These are phyloP conservation scores for Leuctra nigra DNA, from an alignment of 2,888 invertebrate species.

Conservation along the genomic window DNA sequence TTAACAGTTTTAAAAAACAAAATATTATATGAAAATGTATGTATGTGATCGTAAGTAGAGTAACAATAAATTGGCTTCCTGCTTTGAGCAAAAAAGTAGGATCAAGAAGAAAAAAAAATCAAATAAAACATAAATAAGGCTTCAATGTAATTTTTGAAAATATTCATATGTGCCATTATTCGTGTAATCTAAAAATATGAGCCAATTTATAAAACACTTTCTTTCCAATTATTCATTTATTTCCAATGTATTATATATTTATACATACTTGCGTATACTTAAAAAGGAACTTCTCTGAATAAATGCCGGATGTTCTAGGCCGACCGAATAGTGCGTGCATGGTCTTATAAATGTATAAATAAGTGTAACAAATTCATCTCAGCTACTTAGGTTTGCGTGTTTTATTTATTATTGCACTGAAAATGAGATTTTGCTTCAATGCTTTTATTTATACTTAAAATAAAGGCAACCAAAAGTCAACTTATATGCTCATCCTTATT, in stretches of 20 bases:
- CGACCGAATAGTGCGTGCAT: constrained; percentile 9
- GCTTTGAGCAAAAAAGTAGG: background rate
- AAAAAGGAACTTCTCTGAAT: no score
- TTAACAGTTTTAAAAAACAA: no score
- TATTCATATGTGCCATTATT: constrained; percentile 18
- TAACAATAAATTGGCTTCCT: background rate
- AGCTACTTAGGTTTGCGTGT: background rate
- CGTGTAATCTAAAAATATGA: background rate
- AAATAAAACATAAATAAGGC: background rate
- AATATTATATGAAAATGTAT: background rate
- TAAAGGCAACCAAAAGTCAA: no score
- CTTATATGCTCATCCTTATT: no score
- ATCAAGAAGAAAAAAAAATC: background rate
- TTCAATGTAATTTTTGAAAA: constrained; percentile 5
- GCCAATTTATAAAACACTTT: background rate
- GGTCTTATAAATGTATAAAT: constrained; percentile 17
- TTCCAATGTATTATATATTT: constrained; percentile 8
- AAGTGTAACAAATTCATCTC: background rate
- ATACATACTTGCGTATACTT: constrained; percentile 17
- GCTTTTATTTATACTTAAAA: no score
- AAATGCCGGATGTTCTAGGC: no score
- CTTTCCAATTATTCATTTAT: constrained; percentile 1
- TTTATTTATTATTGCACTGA: constrained; percentile 2
- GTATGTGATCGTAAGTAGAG: background rate
- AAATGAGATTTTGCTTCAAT: no score